phyloP scores from a whole-genome alignment of 2,888 invertebrate genomes.

The Melieria picta region DNA sequence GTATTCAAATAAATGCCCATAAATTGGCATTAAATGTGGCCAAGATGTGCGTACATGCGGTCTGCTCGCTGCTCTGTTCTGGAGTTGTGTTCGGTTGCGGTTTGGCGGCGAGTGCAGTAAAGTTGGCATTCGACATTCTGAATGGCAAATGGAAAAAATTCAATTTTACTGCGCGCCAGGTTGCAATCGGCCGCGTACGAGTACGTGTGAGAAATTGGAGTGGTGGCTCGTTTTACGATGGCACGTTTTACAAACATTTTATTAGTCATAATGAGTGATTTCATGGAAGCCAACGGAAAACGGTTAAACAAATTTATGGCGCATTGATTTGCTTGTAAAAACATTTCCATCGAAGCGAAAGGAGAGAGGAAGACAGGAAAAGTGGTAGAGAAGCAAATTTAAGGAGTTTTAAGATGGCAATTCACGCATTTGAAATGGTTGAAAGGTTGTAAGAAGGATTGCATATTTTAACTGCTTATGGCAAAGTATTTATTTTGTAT shows the following conservation, averaged over 20 bases:
- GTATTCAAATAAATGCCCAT: slow-evolving; percentile 34
- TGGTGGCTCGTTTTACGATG: slow-evolving; percentile 26
- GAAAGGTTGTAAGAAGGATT: no score
- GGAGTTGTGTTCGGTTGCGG: not conserved
- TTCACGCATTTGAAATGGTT: no score
- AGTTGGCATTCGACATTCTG: not conserved
- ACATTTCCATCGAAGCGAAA: not conserved
- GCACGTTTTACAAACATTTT: slow-evolving; percentile 27
- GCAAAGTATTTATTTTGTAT: no score
- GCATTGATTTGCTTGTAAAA: slow-evolving; percentile 26
- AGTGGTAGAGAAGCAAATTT: no score
- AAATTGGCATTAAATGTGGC: slow-evolving; percentile 29
- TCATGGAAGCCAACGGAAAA: slow-evolving; percentile 29
- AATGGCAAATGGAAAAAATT: not conserved
- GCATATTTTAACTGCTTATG: no score
- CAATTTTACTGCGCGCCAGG: not conserved
- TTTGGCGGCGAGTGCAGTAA: not conserved
- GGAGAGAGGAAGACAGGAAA: no score
- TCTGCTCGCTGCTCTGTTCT: not conserved
- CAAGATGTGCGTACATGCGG: not conserved
- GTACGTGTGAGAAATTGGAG: no score
- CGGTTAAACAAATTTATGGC: slow-evolving; percentile 24
- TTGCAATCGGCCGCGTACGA: no score
- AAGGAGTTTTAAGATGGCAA: no score
- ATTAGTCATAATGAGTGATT: slow-evolving; percentile 33